Evolutionary conservation across 1,140 invertebrate genomes (phyloP).

Genomic region (Drosophila tropicalis): DNA sequence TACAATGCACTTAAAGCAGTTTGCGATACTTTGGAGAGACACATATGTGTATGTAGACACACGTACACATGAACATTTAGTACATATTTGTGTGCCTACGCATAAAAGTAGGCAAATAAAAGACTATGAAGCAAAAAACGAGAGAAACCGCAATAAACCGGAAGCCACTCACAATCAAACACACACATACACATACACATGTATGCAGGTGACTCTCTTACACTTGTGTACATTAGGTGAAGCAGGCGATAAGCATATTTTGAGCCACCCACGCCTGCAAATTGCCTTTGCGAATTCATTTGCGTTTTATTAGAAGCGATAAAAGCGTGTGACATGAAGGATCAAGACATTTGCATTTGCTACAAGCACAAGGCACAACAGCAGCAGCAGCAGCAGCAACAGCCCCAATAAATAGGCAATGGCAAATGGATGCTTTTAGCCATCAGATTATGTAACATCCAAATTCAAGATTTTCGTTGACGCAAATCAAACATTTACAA

Average conservation of each 20-base stretch:
- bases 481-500: slow-evolving; percentile 52
- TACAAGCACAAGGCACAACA: not conserved
- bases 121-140: slow-evolving; percentile 28
- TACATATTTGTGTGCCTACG: slow-evolving; percentile 55
- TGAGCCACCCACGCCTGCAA: slow-evolving; percentile 41
- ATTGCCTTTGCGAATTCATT: slow-evolving; percentile 66
- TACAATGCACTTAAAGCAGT: slow-evolving; percentile 68
- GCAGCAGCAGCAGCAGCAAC: not conserved
- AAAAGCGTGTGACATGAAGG: slow-evolving; percentile 40
- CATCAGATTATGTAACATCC: slow-evolving; percentile 19
- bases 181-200: not conserved
- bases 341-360: slow-evolving; percentile 34
- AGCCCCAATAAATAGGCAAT: slow-evolving; percentile 18
- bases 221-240: slow-evolving; percentile 19
- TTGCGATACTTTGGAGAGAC: slow-evolving; percentile 55
- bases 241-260: slow-evolving; percentile 64
- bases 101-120: slow-evolving; percentile 77
- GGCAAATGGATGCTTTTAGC: slow-evolving; percentile 13
- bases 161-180: slow-evolving; percentile 44
- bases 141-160: slow-evolving; percentile 71
- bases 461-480: slow-evolving; percentile 27
- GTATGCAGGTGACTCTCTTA: slow-evolving; percentile 28
- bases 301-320: slow-evolving; percentile 60
- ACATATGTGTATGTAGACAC: slow-evolving; percentile 17
- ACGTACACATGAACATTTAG: slow-evolving; percentile 14